These are phyloP conservation scores for Plebejus argus DNA, from an alignment of 2,888 invertebrate species.

Conservation along the genomic window DNA sequence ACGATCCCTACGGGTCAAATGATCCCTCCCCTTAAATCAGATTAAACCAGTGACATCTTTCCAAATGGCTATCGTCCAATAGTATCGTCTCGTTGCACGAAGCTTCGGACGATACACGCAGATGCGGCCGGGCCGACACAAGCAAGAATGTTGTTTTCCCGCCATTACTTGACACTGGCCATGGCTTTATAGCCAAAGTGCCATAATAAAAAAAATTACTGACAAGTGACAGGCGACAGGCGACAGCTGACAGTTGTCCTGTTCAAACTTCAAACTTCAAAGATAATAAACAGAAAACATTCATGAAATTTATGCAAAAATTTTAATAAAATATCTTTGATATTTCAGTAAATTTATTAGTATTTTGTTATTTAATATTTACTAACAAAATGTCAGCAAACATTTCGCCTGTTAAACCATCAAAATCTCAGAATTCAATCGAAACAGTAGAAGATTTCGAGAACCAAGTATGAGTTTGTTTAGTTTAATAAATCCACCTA, in stretches of 20 bases:
- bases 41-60: no score
- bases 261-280: background rate
- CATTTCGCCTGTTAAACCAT: constrained; percentile 51
- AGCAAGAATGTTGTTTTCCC: no score
- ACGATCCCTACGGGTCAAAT: no score
- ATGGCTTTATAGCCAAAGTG: no score
- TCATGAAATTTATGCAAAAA: background rate
- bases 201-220: no score
- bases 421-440: constrained; percentile 58
- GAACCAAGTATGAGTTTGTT: constrained; percentile 58
- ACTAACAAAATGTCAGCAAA: constrained; percentile 46
- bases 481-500: constrained; percentile 56
- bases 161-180: no score
- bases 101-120: no score
- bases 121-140: no score
- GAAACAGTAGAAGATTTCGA: constrained; percentile 67
- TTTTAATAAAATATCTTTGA: constrained; percentile 18
- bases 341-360: constrained; percentile 24
- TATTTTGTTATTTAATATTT: constrained; percentile 33
- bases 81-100: no score
- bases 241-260: background rate
- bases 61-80: no score
- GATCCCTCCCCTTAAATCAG: no score
- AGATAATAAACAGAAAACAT: constrained; percentile 18
- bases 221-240: no score